Percentiles rank a stretch among this genome's conserved stretches.
These are phyloP conservation scores for Hepsetus odoe DNA, from an alignment of 2,113 vertebrate genomes.

Conservation along the genomic window DNA sequence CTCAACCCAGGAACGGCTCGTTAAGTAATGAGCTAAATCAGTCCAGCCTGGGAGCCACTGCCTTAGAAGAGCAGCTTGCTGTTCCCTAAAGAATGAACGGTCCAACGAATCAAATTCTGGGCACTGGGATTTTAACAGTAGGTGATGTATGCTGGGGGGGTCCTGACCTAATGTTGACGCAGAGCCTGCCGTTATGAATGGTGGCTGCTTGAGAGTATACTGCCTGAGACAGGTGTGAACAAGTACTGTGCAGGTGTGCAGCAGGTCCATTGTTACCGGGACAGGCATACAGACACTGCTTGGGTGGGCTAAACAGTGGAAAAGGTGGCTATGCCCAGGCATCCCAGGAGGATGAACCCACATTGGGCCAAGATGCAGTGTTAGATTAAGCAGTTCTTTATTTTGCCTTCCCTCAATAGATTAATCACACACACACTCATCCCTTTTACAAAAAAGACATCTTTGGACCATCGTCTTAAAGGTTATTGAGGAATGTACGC, in stretches of 20 bases:
- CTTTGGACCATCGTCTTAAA: too few species aligned
- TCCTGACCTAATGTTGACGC: constrained; percentile 1
- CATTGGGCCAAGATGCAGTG: background rate
- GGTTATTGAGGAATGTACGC: too few species aligned
- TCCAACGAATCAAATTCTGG: too few species aligned
- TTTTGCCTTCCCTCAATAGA: too few species aligned
- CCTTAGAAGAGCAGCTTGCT: too few species aligned
- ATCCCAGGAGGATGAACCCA: background rate
- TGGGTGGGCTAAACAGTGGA: background rate
- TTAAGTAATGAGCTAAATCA: too few species aligned
- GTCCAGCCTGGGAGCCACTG: too few species aligned
- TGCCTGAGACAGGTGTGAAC: constrained; percentile 9
- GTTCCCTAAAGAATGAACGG: too few species aligned
- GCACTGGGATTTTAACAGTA: too few species aligned
- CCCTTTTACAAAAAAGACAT: too few species aligned
- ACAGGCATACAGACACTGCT: background rate
- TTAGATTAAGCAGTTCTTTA: background rate
- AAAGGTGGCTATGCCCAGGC: background rate
- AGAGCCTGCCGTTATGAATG: background rate
- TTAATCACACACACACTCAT: too few species aligned
- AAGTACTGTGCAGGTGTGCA: background rate
- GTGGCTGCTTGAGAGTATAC: background rate
- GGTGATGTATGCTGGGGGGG: background rate
- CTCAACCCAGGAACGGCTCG: too few species aligned
- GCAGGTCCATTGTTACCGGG: background rate